These are phyloP conservation scores for Lacanobia wlatinum DNA, from an alignment of 2,888 invertebrate species.

Conservation along the genomic window DNA sequence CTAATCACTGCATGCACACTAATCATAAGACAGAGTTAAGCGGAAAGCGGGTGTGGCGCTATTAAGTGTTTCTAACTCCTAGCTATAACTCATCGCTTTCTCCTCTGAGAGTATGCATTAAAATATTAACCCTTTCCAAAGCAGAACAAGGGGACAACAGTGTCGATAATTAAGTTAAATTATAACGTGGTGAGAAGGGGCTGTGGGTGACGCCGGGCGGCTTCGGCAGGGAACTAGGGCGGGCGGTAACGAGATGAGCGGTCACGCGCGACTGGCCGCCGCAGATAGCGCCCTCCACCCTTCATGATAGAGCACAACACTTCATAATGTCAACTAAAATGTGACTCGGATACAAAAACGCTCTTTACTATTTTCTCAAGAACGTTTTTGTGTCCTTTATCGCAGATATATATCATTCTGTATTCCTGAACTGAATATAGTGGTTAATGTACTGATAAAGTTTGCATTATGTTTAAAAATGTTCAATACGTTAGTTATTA, in stretches of 20 bases:
- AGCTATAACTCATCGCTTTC: slow-evolving; percentile 63
- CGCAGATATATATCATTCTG: background rate
- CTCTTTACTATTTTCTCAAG: slow-evolving; percentile 24
- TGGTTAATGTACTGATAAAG: background rate
- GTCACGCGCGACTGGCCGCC: slow-evolving; percentile 82
- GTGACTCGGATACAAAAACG: slow-evolving; percentile 50
- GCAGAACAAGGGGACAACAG: slow-evolving; percentile 71
- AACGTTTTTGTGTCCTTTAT: slow-evolving; percentile 5
- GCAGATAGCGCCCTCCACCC: slow-evolving; percentile 76
- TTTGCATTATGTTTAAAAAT: background rate
- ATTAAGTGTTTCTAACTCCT: slow-evolving; percentile 55
- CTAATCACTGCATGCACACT: slow-evolving; percentile 49
- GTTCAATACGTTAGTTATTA: background rate
- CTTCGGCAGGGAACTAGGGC: slow-evolving; percentile 45
- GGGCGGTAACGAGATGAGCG: slow-evolving; percentile 83
- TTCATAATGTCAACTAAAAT: slow-evolving; percentile 67
- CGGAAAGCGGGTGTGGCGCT: slow-evolving; percentile 44
- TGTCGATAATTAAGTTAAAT: slow-evolving; percentile 80
- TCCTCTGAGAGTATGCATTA: slow-evolving; percentile 62
- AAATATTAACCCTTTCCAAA: slow-evolving; percentile 68
- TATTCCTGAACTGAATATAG: background rate
- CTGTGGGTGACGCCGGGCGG: slow-evolving; percentile 57
- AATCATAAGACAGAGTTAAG: slow-evolving; percentile 40
- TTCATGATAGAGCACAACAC: slow-evolving; percentile 68
- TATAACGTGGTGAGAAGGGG: slow-evolving; percentile 70